Evolutionary conservation across 2,888 invertebrate genomes (phyloP), one percentile per base, ranked within the genome.

Genomic region (Sturmia bella): DNA sequence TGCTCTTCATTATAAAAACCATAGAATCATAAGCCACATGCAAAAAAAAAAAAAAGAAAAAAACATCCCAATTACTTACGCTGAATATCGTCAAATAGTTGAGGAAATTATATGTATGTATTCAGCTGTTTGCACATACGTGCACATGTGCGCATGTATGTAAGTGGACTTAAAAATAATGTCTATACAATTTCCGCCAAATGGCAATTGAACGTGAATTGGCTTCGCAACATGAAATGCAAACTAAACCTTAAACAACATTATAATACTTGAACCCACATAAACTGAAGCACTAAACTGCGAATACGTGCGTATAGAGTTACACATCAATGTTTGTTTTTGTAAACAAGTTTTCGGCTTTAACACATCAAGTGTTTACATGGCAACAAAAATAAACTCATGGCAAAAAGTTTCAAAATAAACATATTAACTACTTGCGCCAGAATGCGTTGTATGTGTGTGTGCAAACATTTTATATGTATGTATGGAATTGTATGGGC

Each of bases 131-230:
- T 32, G 7, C 32, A 32, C 21, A 24, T 15, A 43, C 50, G 3
- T 21, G 13, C 3, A 32, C 9, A 9, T 32, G 7, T 32, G 7
- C 9, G 7, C 9, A 32, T 32, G 1, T 9, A n/a, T n/a, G n/a
- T n/a, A n/a, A n/a, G 45, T 0, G 13, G 17, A 37, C 19, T 15
- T 12, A 39, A 13, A 21, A 37, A 21, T 24, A 7, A 37, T 57
- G 43, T 66, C n/a, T 59, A 54, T 12, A 52, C 37, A 66, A 78
- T 52, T 66, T 78, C 57, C 64, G 43, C 32, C 37, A 69, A 45
- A 66, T 52, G 52, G 64, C 66, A 72, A 59, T 64, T 64, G 70
- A 72, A 78, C 64, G 50, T 57, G 70, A 77, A 77, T 78, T 57
- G 78, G 52, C 64, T 66, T 56, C 57, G 19, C 56, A 52, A 59